Evolutionary conservation across 1,140 invertebrate species (phyloP), one percentile per base, ranked within the genome.

Genomic region (Eumeta japonica): DNA sequence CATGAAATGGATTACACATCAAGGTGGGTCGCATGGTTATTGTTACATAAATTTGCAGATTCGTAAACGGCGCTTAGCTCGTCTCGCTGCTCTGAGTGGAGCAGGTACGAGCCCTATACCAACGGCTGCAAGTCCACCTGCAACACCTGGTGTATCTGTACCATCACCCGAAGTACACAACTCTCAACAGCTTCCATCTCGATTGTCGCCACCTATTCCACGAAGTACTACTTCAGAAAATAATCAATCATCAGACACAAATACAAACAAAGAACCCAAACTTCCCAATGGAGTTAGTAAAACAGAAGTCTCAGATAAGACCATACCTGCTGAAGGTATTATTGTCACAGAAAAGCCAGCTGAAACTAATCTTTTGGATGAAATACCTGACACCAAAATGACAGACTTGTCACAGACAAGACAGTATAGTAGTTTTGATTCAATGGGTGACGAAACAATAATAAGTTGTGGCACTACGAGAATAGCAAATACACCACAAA

Each of bases 351-450:
- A 76, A 51, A 76, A 76, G 45, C 45, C 71, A 40, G 65, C 73
- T 27, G 68, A 59, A 45, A 77, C 70, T 52, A 71, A 59, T 46
- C 53, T 77, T 35, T 39, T 77, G 42, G 72, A 76, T 57, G 72
- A 75, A 52, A 76, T 76, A 47, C 62, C 71, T 43, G 72, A 75
- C 41, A 72, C 72, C 35, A 77, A 77, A 59, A 75, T 77, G 67
- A 71, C 68, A 51, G 67, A 75, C 49, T 48, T 77, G 18, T 68
- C 72, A 38, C 71, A 75, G 47, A 71, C 66, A 18, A 61, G 62
- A 56, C 66, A 74, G 41, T 74, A 70, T 34, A 72, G 62, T 41
- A 74, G 66, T 46, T 71, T 71, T 64, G 70, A 74, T 39, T 71
- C 70, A 11, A 74, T 71, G 60, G 66, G 66, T 46, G 66, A 74